Evolutionary conservation across 1,140 invertebrate genomes (phyloP).

Genomic region (Procambarus clarkii): DNA sequence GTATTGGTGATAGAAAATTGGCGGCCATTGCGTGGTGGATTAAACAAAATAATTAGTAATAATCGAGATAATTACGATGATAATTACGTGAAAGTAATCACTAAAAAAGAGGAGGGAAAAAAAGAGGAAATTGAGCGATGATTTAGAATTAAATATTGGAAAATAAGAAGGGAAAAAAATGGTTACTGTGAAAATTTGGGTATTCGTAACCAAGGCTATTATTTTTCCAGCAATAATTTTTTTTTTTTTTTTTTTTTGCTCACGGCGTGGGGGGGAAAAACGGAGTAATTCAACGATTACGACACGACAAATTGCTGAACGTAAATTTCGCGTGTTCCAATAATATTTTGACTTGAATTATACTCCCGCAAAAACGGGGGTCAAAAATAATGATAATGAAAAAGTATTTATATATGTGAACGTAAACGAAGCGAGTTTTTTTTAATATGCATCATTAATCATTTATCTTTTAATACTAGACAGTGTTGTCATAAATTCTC

Average conservation of each 20-base stretch:
- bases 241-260: slow-evolving; percentile 16
- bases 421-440: background rate
- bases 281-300: slow-evolving; percentile 38
- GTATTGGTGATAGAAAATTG: slow-evolving; percentile 47
- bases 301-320: slow-evolving; percentile 34
- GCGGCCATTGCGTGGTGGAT: slow-evolving; percentile 11
- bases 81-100: slow-evolving; percentile 26
- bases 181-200: background rate
- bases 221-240: slow-evolving; percentile 19
- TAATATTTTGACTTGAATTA: slow-evolving; percentile 45
- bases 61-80: slow-evolving; percentile 44
- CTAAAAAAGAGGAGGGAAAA: background rate
- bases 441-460: background rate
- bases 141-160: background rate
- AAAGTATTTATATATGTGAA: no score
- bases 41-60: slow-evolving; percentile 31
- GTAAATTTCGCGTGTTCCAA: slow-evolving; percentile 27
- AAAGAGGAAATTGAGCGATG: background rate
- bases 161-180: slow-evolving; percentile 9
- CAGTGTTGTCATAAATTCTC: background rate
- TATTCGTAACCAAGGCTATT: background rate
- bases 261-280: slow-evolving; percentile 17
- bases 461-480: background rate
- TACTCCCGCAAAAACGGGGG: slow-evolving; percentile 6
- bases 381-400: no score